phyloP scores from a whole-genome alignment of 2,797 vertebrate genomes.

The Hippopotamyrus pictus region DNA sequence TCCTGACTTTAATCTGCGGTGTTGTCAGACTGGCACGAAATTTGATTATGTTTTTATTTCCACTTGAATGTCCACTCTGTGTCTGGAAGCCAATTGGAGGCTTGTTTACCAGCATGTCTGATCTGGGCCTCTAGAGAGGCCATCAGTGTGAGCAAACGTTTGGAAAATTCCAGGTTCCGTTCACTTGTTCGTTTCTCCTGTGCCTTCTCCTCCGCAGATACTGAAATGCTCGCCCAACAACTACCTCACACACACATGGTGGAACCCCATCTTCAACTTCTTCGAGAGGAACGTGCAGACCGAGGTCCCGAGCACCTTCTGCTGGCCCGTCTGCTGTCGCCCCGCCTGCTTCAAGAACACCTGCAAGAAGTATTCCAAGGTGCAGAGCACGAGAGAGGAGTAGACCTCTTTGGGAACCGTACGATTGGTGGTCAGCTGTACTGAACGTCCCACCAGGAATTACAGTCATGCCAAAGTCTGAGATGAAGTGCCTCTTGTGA shows the following conservation, averaged over 20 bases:
- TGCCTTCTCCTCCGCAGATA: slow-evolving; percentile 58
- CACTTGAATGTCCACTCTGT: background rate
- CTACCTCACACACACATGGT: slow-evolving; percentile 94
- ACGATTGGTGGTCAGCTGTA: slow-evolving; percentile 19
- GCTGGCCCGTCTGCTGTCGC: slow-evolving; percentile 87
- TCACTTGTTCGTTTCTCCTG: background rate
- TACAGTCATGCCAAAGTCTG: slow-evolving; percentile 15
- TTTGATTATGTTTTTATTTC: background rate
- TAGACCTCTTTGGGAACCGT: slow-evolving; percentile 34
- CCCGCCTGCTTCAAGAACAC: slow-evolving; percentile 91
- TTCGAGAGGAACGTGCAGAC: slow-evolving; percentile 90
- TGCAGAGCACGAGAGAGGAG: slow-evolving; percentile 75
- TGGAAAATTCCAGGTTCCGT: background rate
- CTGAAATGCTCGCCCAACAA: slow-evolving; percentile 87
- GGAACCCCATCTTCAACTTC: slow-evolving; percentile 94
- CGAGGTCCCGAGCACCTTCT: slow-evolving; percentile 84
- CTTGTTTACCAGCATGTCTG: background rate
- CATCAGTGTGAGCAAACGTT: background rate
- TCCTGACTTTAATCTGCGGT: background rate
- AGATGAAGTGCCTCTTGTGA: background rate
- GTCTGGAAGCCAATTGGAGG: background rate
- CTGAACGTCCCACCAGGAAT: slow-evolving; percentile 26
- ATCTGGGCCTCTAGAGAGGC: background rate
- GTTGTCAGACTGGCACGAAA: background rate
- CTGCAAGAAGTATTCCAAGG: slow-evolving; percentile 92